A percentile compares a stretch with the other conserved stretches of the same genome.
Conservation (phyloP, 2,888 invertebrate species). For the Lochmaea crataegi region DNA sequence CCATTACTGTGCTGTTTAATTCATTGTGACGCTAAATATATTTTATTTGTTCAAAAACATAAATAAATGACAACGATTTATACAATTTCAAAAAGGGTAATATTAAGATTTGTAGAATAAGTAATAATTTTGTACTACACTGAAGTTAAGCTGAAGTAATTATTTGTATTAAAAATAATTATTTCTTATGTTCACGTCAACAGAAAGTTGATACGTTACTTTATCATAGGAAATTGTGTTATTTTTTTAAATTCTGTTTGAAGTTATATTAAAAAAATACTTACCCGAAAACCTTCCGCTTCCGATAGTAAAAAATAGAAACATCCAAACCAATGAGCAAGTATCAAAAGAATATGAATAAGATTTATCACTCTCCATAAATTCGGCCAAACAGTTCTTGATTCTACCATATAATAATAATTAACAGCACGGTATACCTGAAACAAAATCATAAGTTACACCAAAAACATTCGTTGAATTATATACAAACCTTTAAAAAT, state of each 20-base stretch:
- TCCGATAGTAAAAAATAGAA: conserved; percentile 96
- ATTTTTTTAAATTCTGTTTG: too few relatives aligned
- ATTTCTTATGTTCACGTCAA: too few relatives aligned
- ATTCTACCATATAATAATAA: conserved; percentile 97
- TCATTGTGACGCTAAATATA: too few relatives aligned
- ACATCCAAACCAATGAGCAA: conserved; percentile 98
- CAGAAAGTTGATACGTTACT: too few relatives aligned
- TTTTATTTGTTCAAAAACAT: too few relatives aligned
- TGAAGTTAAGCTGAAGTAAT: too few relatives aligned
- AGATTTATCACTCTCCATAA: conserved; percentile 95
- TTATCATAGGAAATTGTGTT: not conserved
- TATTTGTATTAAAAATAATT: too few relatives aligned
- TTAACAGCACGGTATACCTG: conserved; percentile 91
- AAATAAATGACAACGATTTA: too few relatives aligned
- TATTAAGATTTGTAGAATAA: too few relatives aligned
- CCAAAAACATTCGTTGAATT: not conserved
- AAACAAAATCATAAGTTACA: conserved; percentile 26
- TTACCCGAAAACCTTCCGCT: conserved; percentile 85
- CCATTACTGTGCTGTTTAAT: too few relatives aligned
- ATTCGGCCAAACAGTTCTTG: conserved; percentile 95
- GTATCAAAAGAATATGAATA: conserved; percentile 92
- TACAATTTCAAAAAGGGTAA: too few relatives aligned
- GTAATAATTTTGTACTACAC: too few relatives aligned
- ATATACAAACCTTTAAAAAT: conserved; percentile 78
- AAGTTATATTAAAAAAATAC: conserved; percentile 18